These are phyloP conservation scores for Pterocles gutturalis DNA, from an alignment of 2,113 vertebrate species.

Conservation along the genomic window DNA sequence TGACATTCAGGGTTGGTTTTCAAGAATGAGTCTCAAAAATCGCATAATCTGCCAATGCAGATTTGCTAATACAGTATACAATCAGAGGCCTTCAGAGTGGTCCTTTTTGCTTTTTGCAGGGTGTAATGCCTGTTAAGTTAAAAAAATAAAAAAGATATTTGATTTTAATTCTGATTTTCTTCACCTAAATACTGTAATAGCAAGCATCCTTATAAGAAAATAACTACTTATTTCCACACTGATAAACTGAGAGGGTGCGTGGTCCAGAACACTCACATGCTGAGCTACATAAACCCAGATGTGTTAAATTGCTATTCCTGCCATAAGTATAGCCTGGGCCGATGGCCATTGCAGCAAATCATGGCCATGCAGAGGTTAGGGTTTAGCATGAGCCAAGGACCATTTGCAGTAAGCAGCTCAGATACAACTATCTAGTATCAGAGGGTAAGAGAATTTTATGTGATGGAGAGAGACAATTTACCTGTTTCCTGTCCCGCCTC, in stretches of 20 bases:
- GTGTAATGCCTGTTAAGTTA: neutral
- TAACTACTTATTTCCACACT: neutral
- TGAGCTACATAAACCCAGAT: neutral
- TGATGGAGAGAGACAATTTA: neutral
- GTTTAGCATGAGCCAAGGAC: neutral
- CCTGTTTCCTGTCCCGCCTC: neutral
- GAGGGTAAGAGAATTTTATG: neutral
- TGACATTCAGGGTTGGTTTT: neutral
- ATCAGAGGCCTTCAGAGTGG: neutral
- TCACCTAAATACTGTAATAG: neutral
- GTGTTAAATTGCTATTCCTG: neutral
- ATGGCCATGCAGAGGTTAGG: neutral
- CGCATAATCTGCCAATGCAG: neutral
- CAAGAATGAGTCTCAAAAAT: neutral
- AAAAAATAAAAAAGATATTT: neutral
- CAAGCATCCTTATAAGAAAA: neutral
- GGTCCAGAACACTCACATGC: fast-evolving
- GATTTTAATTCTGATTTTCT: neutral
- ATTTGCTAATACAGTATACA: neutral
- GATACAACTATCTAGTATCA: neutral
- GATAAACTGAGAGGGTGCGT: neutral
- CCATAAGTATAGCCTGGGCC: neutral
- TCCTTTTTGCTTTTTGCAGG: neutral
- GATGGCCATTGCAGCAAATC: neutral
- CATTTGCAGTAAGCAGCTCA: neutral